phyloP scores from a whole-genome alignment of 2,113 vertebrate genomes.

The Xiphophorus hellerii region DNA sequence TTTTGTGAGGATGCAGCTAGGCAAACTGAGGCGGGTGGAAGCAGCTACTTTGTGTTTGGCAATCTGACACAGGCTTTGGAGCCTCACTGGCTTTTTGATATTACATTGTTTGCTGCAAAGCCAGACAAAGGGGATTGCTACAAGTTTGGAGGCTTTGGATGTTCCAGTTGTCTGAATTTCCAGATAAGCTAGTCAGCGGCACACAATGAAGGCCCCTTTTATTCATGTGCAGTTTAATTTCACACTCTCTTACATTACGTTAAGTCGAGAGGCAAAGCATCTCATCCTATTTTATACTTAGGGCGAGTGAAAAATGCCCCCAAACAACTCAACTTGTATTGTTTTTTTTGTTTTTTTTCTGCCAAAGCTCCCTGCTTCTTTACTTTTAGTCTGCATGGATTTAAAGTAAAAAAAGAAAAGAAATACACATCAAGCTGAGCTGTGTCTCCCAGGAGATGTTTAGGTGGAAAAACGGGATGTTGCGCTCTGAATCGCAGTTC shows the following conservation, averaged over 20 bases:
- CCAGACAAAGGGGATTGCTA: constrained; percentile 81
- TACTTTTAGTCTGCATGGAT: constrained; percentile 38
- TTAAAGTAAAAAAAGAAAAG: constrained; percentile 55
- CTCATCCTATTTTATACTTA: constrained; percentile 83
- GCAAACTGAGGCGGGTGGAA: constrained; percentile 34
- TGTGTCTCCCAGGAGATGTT: constrained; percentile 49
- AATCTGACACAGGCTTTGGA: constrained; percentile 76
- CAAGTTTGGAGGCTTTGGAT: constrained; percentile 84
- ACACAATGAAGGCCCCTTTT: constrained; percentile 78
- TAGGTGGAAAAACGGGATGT: constrained; percentile 31
- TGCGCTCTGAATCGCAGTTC: constrained; percentile 22
- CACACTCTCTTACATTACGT: constrained; percentile 84
- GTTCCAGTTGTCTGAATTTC: constrained; percentile 84
- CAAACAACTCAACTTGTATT: constrained; percentile 80
- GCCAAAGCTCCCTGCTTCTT: constrained; percentile 20
- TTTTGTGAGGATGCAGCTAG: constrained; percentile 41
- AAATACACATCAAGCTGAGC: constrained; percentile 77
- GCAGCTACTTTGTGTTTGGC: constrained; percentile 74
- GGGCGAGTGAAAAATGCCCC: constrained; percentile 72
- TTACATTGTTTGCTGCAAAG: constrained; percentile 79
- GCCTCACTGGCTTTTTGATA: constrained; percentile 76
- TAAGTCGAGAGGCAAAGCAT: constrained; percentile 81
- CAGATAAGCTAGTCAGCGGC: constrained; percentile 77
- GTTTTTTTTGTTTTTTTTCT: constrained; percentile 20
- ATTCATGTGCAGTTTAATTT: constrained; percentile 82